phyloP scores from a whole-genome alignment of 1,140 invertebrate genomes.

The Anagrus nilaparvatae region DNA sequence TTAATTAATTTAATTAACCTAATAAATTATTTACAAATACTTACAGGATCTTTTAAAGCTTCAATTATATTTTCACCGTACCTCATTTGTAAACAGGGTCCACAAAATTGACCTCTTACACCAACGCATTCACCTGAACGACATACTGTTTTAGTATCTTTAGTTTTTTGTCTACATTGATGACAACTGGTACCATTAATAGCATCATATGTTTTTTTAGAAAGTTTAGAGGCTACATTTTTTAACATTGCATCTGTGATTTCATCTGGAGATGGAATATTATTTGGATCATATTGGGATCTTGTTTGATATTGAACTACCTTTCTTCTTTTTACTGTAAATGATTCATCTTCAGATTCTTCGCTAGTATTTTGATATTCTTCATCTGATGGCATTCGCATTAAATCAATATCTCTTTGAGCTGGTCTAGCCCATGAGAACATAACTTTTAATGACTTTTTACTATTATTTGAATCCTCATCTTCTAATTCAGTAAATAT shows the following conservation, averaged over 20 bases:
- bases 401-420: conserved; percentile 23
- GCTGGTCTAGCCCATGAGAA: conserved; percentile 28
- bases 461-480: background rate
- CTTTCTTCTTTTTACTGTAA: conserved; percentile 3
- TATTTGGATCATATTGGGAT: conserved; percentile 17
- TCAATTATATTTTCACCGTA: conserved; percentile 38
- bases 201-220: conserved; percentile 28
- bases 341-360: conserved; percentile 3
- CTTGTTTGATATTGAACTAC: conserved; percentile 11
- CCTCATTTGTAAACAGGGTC: conserved; percentile 37
- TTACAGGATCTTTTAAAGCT: conserved; percentile 38
- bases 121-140: conserved; percentile 36
- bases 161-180: conserved; percentile 42
- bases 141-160: conserved; percentile 41
- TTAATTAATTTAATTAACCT: background rate
- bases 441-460: conserved; percentile 20
- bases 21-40: conserved; percentile 5
- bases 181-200: conserved; percentile 35
- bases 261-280: conserved; percentile 26
- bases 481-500: too few relatives aligned
- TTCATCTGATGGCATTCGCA: conserved; percentile 21
- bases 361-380: conserved; percentile 14
- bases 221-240: conserved; percentile 26
- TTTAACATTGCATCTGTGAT: conserved; percentile 32
- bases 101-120: conserved; percentile 41